phyloP scores from a whole-genome alignment of 2,888 invertebrate genomes.

The Phortica okadai region DNA sequence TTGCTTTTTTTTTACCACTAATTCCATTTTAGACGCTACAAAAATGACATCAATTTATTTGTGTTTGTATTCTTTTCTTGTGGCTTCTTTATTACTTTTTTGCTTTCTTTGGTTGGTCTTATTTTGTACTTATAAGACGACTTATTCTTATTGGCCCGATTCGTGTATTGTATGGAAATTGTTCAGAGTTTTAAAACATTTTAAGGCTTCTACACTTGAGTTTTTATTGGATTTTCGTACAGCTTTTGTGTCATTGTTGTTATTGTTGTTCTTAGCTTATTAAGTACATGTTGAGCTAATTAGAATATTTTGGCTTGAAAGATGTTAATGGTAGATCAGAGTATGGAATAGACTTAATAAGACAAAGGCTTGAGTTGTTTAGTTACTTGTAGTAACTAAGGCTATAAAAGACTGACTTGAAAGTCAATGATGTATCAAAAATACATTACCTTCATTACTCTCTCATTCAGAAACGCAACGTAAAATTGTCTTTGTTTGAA shows the following conservation, averaged over 20 bases:
- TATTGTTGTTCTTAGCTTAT: constrained; percentile 9
- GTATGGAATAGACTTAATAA: neutral
- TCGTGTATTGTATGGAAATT: neutral
- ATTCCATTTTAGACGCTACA: constrained; percentile 69
- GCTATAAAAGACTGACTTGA: neutral
- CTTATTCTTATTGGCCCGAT: neutral
- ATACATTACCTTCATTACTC: too few species aligned
- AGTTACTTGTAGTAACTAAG: neutral
- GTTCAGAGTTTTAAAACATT: neutral
- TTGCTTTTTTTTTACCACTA: constrained; percentile 56
- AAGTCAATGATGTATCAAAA: too few species aligned
- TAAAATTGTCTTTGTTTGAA: too few species aligned
- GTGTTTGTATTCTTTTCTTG: constrained; percentile 46
- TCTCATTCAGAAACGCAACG: too few species aligned
- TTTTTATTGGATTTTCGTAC: neutral
- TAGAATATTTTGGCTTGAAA: neutral
- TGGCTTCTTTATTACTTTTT: constrained; percentile 28
- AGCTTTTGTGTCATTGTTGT: neutral
- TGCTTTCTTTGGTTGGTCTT: constrained; percentile 31
- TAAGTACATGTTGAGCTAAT: constrained; percentile 11
- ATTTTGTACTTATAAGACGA: neutral
- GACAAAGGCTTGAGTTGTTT: neutral
- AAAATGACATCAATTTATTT: constrained; percentile 71
- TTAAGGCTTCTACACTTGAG: neutral
- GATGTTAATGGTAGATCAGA: neutral